These are phyloP conservation scores for Podargus strigoides DNA, from an alignment of 2,797 vertebrate genomes.

Conservation along the genomic window DNA sequence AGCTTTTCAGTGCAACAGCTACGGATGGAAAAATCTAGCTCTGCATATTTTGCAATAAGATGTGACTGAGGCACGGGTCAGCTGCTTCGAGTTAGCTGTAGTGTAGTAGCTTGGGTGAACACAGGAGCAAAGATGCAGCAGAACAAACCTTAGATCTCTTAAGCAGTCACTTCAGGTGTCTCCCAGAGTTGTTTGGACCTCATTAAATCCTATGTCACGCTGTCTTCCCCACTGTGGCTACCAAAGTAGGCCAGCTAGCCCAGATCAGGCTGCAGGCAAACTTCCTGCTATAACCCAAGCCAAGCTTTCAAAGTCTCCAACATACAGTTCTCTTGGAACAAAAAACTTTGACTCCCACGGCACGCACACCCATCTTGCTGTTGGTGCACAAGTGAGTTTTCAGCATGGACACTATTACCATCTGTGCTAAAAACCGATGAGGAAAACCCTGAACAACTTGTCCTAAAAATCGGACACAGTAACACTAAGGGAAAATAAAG, in stretches of 20 bases:
- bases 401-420: not conserved
- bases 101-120: not conserved
- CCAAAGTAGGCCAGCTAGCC: not conserved
- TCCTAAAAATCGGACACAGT: not conserved
- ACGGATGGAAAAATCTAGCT: not conserved
- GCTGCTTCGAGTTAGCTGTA: accelerated
- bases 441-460: not conserved
- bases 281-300: not conserved
- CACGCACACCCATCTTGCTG: not conserved
- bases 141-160: not conserved
- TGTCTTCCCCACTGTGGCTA: not conserved
- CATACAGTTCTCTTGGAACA: not conserved
- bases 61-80: not conserved
- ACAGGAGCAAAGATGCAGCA: not conserved
- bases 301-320: not conserved
- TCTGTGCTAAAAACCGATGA: not conserved
- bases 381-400: not conserved
- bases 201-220: not conserved
- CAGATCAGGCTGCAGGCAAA: not conserved
- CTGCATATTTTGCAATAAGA: not conserved
- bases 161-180: not conserved
- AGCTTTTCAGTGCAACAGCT: not conserved
- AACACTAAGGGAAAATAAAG: not conserved
- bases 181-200: not conserved
- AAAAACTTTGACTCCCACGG: not conserved